Percentiles rank a stretch among this genome's conserved stretches.
Evolutionary conservation across 2,888 invertebrate genomes (phyloP).

Genomic region (Tethea ocularis): DNA sequence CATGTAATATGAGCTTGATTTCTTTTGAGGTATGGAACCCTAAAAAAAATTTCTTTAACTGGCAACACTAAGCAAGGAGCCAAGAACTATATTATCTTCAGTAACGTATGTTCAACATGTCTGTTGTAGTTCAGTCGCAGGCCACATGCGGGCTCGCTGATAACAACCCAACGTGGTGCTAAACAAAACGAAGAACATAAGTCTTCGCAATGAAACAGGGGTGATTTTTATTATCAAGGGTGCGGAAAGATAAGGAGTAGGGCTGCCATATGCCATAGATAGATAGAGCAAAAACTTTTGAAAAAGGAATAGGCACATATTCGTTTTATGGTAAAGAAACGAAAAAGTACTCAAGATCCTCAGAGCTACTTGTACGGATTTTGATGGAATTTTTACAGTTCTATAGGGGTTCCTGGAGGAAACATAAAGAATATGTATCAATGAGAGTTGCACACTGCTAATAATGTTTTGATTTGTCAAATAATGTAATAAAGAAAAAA

Average conservation of each 20-base stretch:
- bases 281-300: neutral
- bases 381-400: too few relatives aligned
- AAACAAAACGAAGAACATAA: conserved; percentile 24
- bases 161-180: conserved; percentile 32
- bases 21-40: too few relatives aligned
- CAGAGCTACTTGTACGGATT: too few relatives aligned
- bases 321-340: too few relatives aligned
- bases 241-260: conserved; percentile 56
- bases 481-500: too few relatives aligned
- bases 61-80: neutral
- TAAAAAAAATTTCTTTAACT: too few relatives aligned
- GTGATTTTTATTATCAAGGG: conserved; percentile 61
- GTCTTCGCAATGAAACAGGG: conserved; percentile 35
- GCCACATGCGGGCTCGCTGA: conserved; percentile 34
- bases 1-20: too few relatives aligned
- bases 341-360: too few relatives aligned
- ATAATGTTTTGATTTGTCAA: too few relatives aligned
- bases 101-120: neutral
- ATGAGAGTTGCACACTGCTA: too few relatives aligned
- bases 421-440: too few relatives aligned
- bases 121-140: conserved; percentile 7
- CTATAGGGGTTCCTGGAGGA: too few relatives aligned
- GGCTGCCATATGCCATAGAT: conserved; percentile 36
- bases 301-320: neutral
- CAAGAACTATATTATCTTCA: neutral